Evolutionary conservation across 2,888 invertebrate genomes (phyloP), one percentile per base, ranked within the genome.

Genomic region (Anthrax anthrax): DNA sequence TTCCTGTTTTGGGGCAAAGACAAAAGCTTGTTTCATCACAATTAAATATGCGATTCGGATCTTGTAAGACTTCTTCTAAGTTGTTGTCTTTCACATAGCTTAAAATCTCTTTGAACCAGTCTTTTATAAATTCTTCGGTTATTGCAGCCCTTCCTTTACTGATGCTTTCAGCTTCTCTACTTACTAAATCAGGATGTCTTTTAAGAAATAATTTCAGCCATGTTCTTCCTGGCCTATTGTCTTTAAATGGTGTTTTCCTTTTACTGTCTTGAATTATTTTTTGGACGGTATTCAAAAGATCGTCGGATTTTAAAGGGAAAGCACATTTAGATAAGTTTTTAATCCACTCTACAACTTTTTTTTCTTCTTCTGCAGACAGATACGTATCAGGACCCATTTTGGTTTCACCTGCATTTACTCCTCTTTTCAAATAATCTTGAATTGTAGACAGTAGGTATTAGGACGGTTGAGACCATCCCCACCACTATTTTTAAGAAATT

Each of bases 81-180:
- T n/a, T 16, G n/a, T 48, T 50, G 29, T 40, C 44, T 48, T 51
- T 46, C n/a, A 51, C 42, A 16, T 48, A 48, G 1, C 45, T 39
- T 27, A 47, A n/a, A 2, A 47, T 40, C 3, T 46, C 47, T 27
- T n/a, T 39, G 23, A 51, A 51, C 49, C 49, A 49, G 42, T 48
- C 47, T n/a, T 37, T 18, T 23, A 49, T 49, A 1, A 13, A 14
- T 16, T 44, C 47, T 36, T 48, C 23, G 2, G 48, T 48, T 1
- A 50, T 42, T 19, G 37, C 42, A 8, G 47, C 43, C 27, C 46
- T 42, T 3, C 51, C 46, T 19, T 51, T 51, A 9, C 42, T 46
- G 2, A 49, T 45, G 17, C 2, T 48, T 39, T 46, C 47, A 16
- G 49, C 45, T 47, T 47, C 46, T 17, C 47, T 42, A 16, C 37